phyloP scores from a whole-genome alignment of 23 tunicate species.

The Styela clava region DNA sequence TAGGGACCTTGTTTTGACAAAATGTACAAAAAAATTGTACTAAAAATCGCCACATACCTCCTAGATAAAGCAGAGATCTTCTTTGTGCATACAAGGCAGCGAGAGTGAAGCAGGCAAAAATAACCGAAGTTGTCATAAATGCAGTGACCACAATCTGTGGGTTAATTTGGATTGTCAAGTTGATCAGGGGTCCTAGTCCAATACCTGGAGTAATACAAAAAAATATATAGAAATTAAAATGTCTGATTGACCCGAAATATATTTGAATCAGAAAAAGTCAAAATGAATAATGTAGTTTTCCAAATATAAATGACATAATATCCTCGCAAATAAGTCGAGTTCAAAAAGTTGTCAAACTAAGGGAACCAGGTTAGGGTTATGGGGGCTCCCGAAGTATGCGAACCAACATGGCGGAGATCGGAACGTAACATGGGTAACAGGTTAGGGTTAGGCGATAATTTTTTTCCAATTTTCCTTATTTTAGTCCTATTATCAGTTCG shows the following conservation, averaged over 20 bases:
- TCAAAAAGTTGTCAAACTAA: too few species aligned
- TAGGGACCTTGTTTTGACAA: too few species aligned
- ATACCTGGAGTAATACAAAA: too few species aligned
- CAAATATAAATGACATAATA: not conserved
- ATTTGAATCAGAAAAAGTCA: not conserved
- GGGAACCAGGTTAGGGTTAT: too few species aligned
- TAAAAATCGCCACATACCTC: constrained; percentile 69
- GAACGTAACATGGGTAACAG: too few species aligned
- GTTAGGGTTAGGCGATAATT: too few species aligned
- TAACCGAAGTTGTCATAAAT: constrained; percentile 53
- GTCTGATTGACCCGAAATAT: not conserved
- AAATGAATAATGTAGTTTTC: not conserved
- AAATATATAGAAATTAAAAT: not conserved
- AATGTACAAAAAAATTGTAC: too few species aligned
- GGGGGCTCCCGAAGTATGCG: too few species aligned
- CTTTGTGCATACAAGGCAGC: constrained; percentile 82
- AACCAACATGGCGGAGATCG: too few species aligned
- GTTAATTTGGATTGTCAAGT: constrained; percentile 66
- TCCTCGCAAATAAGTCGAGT: not conserved
- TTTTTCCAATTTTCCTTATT: too few species aligned
- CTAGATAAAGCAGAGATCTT: constrained; percentile 73
- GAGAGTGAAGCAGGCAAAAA: constrained; percentile 77
- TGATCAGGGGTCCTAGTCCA: constrained; percentile 72
- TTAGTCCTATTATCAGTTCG: too few species aligned
- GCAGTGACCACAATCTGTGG: constrained; percentile 91